These are phyloP conservation scores for Allobates femoralis DNA, from an alignment of 2,797 vertebrate species.

Conservation along the genomic window DNA sequence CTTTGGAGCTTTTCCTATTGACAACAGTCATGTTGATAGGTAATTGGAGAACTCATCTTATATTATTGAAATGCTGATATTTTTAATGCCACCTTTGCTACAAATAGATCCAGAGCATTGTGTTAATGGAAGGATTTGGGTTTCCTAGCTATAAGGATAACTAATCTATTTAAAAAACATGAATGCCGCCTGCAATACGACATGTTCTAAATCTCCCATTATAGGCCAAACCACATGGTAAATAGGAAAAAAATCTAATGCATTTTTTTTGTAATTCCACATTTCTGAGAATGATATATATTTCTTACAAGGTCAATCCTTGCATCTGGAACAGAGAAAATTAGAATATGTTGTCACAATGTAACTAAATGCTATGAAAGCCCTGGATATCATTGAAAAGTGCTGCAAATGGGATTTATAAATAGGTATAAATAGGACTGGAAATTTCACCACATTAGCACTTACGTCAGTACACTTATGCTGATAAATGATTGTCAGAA, in stretches of 20 bases:
- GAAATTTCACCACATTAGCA: slow-evolving; percentile 18
- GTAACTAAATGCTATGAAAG: slow-evolving; percentile 40
- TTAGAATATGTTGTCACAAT: slow-evolving; percentile 28
- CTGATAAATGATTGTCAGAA: slow-evolving; percentile 37
- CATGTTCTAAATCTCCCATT: slow-evolving; percentile 12
- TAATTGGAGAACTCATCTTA: too few species aligned
- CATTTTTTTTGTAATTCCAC: slow-evolving; percentile 23
- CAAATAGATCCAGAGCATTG: slow-evolving; percentile 1
- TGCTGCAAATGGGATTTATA: slow-evolving; percentile 37
- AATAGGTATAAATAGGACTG: slow-evolving; percentile 31
- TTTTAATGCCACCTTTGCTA: slow-evolving; percentile 18
- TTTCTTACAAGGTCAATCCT: slow-evolving; percentile 40
- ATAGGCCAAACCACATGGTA: neutral
- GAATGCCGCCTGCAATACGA: neutral
- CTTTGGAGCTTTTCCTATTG: neutral
- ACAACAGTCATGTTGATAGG: neutral
- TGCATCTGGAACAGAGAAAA: neutral
- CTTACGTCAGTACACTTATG: slow-evolving; percentile 33
- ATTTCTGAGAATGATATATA: slow-evolving; percentile 24
- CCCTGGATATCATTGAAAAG: slow-evolving; percentile 30
- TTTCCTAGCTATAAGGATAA: slow-evolving; percentile 22
- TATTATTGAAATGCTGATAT: neutral
- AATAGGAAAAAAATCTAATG: neutral
- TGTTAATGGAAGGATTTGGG: slow-evolving; percentile 17
- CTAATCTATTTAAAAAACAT: slow-evolving; percentile 29